These are phyloP conservation scores for Scaptomyza polygonia DNA, from an alignment of 2,888 invertebrate species.

Conservation along the genomic window DNA sequence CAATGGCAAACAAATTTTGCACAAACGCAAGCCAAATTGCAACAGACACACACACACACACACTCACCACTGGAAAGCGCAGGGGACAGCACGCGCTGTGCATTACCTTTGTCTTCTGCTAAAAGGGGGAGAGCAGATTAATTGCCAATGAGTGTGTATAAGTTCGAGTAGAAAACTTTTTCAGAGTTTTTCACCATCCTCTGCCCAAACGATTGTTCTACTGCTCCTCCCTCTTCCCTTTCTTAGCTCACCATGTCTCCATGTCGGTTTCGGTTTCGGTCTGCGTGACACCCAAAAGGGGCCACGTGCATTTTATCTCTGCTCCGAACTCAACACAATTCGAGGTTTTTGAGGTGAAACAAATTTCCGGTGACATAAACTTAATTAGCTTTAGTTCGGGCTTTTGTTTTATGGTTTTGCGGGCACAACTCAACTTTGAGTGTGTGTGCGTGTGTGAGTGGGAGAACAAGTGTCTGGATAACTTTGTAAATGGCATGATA, in stretches of 20 bases:
- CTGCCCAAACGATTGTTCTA: constrained; percentile 34
- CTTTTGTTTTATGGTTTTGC: constrained; percentile 78
- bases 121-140: constrained; percentile 76
- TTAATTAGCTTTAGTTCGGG: constrained; percentile 84
- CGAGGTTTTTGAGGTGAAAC: constrained; percentile 83
- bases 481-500: constrained; percentile 62
- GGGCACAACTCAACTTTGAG: constrained; percentile 60
- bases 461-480: constrained; percentile 19
- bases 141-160: constrained; percentile 82
- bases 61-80: background rate
- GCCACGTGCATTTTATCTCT: constrained; percentile 76
- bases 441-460: constrained; percentile 22
- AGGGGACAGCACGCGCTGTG: constrained; percentile 38
- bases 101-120: constrained; percentile 66
- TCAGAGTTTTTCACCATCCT: constrained; percentile 47
- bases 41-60: constrained; percentile 45
- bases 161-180: constrained; percentile 76
- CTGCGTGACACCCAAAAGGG: constrained; percentile 57
- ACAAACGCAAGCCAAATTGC: constrained; percentile 69
- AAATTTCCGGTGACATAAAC: constrained; percentile 85
- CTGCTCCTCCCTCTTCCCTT: too few relatives aligned
- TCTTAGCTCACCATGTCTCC: background rate
- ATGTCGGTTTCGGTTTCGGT: constrained; percentile 17
- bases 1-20: constrained; percentile 58
- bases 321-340: constrained; percentile 70